phyloP scores from a whole-genome alignment of 2,797 vertebrate species.

The Myotis planiceps region DNA sequence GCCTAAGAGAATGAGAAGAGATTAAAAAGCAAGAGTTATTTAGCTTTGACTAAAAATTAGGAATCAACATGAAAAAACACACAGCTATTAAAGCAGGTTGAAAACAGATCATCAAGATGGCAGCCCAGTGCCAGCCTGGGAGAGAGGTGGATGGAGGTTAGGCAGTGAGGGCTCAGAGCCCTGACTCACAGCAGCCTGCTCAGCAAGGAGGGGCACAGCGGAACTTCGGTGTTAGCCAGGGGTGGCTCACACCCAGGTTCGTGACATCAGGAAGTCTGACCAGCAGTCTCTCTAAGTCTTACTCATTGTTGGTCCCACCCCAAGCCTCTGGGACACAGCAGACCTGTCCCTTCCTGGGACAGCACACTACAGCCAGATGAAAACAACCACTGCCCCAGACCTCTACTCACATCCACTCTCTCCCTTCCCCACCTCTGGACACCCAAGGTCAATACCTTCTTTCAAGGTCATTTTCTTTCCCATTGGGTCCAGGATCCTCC shows the following conservation, averaged over 20 bases:
- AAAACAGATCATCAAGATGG: not conserved
- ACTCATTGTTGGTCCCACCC: not conserved
- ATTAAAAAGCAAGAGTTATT: not conserved
- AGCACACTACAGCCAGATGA: not conserved
- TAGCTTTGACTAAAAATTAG: slow-evolving; percentile 1
- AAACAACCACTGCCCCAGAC: not conserved
- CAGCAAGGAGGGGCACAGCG: not conserved
- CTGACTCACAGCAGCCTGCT: not conserved
- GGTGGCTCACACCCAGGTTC: not conserved
- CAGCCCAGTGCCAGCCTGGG: not conserved
- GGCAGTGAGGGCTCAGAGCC: not conserved
- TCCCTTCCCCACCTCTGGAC: not conserved
- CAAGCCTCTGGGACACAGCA: not conserved
- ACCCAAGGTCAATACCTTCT: not conserved
- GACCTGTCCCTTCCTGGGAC: not conserved
- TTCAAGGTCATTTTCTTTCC: not conserved
- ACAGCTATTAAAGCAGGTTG: not conserved
- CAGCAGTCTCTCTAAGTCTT: not conserved
- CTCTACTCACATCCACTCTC: not conserved
- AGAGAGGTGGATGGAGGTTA: not conserved
- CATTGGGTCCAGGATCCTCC: not conserved
- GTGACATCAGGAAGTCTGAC: not conserved
- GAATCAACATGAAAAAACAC: not conserved
- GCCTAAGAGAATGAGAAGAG: not conserved
- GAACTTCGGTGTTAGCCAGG: not conserved